Evolutionary conservation across 2,888 invertebrate species (phyloP).

Genomic region (Caenorhabditis sp.): DNA sequence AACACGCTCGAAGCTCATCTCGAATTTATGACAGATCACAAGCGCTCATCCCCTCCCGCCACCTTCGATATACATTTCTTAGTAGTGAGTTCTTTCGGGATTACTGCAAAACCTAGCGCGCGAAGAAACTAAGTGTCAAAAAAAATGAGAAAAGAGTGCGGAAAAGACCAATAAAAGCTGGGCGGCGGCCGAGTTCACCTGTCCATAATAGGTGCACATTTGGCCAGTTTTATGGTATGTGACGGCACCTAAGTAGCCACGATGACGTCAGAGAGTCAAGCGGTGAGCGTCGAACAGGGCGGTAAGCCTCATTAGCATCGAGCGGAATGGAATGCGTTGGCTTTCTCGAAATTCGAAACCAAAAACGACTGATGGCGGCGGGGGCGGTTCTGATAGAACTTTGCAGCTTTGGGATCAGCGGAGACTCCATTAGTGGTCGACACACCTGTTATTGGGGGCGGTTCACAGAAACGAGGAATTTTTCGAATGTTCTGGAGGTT

Average conservation of each 20-base stretch:
- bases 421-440: neutral
- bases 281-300: neutral
- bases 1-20: slow-evolving; percentile 15
- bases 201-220: slow-evolving; percentile 44
- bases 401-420: neutral
- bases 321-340: slow-evolving; percentile 3
- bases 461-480: no score
- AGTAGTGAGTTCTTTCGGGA: slow-evolving; percentile 16
- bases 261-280: neutral
- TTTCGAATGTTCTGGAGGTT: no score
- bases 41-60: neutral
- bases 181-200: slow-evolving; percentile 29
- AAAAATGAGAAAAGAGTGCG: neutral
- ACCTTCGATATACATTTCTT: slow-evolving; percentile 39
- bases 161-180: slow-evolving; percentile 16
- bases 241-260: no score
- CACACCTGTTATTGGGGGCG: slow-evolving; percentile 26
- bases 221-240: slow-evolving; percentile 28
- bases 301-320: slow-evolving; percentile 2
- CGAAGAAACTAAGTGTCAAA: slow-evolving; percentile 1
- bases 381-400: neutral
- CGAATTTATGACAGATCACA: slow-evolving; percentile 32
- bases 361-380: slow-evolving; percentile 18
- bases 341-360: slow-evolving; percentile 34
- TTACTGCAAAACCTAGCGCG: no score